A percentile compares a stretch with the other conserved stretches of the same genome.
Evolutionary conservation across 2,797 vertebrate genomes (phyloP).

Genomic region (Sebastes melanostomus): DNA sequence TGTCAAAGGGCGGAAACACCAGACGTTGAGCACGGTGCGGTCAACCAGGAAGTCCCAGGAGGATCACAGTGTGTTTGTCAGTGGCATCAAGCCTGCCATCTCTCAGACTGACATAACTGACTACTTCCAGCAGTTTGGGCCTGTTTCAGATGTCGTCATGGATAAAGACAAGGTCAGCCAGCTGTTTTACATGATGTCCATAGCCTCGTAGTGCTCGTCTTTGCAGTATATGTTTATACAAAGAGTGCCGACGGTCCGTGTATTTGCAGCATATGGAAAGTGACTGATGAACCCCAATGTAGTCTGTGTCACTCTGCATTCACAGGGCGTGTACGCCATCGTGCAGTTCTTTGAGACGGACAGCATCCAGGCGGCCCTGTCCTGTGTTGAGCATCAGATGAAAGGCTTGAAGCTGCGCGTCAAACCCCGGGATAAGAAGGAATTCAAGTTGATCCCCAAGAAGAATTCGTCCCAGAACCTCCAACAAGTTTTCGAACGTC

Average conservation of each 20-base stretch:
- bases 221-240: background rate
- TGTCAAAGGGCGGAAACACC: slow-evolving; percentile 87
- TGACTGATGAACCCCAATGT: background rate
- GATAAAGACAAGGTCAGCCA: slow-evolving; percentile 90
- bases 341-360: slow-evolving; percentile 84
- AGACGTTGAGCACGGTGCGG: slow-evolving; percentile 81
- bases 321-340: slow-evolving; percentile 91
- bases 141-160: slow-evolving; percentile 87
- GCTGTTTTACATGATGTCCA: background rate
- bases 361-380: slow-evolving; percentile 73
- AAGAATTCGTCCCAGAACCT: slow-evolving; percentile 68
- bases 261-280: background rate
- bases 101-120: slow-evolving; percentile 78
- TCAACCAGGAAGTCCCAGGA: slow-evolving; percentile 84
- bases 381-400: slow-evolving; percentile 81
- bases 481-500: slow-evolving; percentile 75
- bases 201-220: background rate
- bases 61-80: slow-evolving; percentile 90
- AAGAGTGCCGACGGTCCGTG: background rate
- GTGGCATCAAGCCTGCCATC: slow-evolving; percentile 84
- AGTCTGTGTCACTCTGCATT: background rate
- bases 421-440: slow-evolving; percentile 88
- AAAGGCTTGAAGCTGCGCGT: slow-evolving; percentile 84
- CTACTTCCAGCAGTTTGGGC: slow-evolving; percentile 87
- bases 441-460: slow-evolving; percentile 83